Conservation (phyloP, 2,797 vertebrate species). For the Phaenicophaeus curvirostris region DNA sequence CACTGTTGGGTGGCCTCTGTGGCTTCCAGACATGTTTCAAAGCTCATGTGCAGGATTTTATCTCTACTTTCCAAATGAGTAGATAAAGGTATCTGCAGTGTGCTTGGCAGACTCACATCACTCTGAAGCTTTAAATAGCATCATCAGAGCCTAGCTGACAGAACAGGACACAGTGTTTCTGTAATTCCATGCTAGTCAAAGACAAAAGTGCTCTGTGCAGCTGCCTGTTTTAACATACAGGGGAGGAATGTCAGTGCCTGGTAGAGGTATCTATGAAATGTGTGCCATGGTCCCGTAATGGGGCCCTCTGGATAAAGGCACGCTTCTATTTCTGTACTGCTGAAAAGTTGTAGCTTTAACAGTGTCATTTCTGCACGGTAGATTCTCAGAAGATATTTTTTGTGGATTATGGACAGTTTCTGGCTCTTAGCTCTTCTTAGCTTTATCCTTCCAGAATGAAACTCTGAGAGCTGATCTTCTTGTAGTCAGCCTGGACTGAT, state of each 20-base stretch:
- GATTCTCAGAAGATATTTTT: neutral
- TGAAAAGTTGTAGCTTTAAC: neutral
- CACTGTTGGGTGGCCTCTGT: neutral
- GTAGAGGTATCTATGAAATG: neutral
- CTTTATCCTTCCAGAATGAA: neutral
- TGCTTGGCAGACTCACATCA: neutral
- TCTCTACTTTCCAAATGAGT: neutral
- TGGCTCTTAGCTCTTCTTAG: neutral
- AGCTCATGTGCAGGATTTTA: neutral
- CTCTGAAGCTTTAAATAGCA: slow-evolving; percentile 21
- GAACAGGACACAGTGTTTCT: neutral
- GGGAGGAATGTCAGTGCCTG: neutral
- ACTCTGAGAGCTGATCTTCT: neutral
- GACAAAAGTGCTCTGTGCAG: neutral
- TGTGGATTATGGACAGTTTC: neutral
- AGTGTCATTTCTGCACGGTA: neutral
- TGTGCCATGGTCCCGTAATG: neutral
- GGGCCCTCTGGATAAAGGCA: neutral
- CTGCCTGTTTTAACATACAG: neutral
- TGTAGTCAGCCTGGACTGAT: neutral
- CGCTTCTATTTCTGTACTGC: neutral
- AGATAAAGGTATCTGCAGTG: neutral
- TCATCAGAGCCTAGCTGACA: neutral
- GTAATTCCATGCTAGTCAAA: neutral
- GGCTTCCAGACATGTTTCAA: neutral